Evolutionary conservation across 2,113 vertebrate genomes (phyloP).

Genomic region (Dolichallabes microphthalmus): DNA sequence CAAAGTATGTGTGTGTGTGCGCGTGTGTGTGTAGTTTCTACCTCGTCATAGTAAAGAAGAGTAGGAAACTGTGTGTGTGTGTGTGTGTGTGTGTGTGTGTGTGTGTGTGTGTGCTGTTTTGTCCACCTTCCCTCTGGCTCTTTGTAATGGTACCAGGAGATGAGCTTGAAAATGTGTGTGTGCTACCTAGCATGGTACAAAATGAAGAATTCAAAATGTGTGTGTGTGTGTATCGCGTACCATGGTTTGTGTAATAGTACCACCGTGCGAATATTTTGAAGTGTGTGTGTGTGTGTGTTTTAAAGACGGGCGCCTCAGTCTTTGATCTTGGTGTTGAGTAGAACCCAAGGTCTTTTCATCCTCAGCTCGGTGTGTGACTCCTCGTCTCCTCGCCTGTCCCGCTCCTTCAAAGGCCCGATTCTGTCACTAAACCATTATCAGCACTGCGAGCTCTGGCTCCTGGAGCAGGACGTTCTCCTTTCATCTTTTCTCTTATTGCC

Average conservation of each 20-base stretch:
- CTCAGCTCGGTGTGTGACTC: neutral
- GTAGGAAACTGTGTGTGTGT: neutral
- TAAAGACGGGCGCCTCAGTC: neutral
- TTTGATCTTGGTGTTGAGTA: conserved; percentile 20
- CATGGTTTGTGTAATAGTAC: too few relatives aligned
- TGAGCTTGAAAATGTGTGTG: neutral
- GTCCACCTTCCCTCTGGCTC: too few relatives aligned
- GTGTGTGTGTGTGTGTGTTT: neutral
- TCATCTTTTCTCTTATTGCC: conserved; percentile 32
- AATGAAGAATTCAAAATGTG: neutral
- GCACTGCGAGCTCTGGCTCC: neutral
- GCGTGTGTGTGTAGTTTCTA: neutral
- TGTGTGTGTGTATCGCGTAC: neutral
- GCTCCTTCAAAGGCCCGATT: conserved; percentile 34
- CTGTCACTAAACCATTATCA: conserved; percentile 18
- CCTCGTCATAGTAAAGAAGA: neutral
- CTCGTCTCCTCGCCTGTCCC: neutral
- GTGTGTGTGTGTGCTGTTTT: too few relatives aligned
- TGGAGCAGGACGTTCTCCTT: conserved; percentile 18
- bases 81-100: neutral
- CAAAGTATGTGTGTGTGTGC: conserved; percentile 5
- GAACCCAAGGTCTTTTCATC: conserved; percentile 7
- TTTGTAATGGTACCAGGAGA: neutral
- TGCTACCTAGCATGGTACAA: neutral
- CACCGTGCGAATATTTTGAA: neutral